Evolutionary conservation across 2,888 invertebrate genomes (phyloP), one percentile per base, ranked within the genome.

Genomic region (Acanthococcus lagerstroemiae): DNA sequence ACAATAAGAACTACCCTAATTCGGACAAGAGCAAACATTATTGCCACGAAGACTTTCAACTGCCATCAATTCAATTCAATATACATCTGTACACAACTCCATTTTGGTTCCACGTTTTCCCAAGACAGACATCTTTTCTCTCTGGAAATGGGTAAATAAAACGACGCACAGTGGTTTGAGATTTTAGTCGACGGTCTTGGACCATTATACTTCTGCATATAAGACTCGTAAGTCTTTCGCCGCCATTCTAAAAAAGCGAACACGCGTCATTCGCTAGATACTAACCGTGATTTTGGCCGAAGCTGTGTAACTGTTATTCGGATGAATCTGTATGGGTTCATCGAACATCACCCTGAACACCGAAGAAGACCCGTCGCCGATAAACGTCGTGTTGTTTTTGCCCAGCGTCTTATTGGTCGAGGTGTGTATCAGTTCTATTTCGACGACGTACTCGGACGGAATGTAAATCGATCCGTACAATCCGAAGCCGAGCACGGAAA

Each of bases 401-500:
- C 46, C 66, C 9, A 66, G 26, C 21, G 56, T 48, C 81, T 83
- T 89, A 83, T 67, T 81, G 79, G 61, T 78, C 25, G 79, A 79
- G 45, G 80, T 80, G 72, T 80, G 80, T 54, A 81, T 77, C 17
- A 82, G 76, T 77, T 81, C 80, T 71, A 90, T 83, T 72, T 83
- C 82, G 46, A 86, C 88, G 74, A 84, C 82, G 75, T 90, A 90
- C 74, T 89, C 88, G 6, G 85, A 83, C 1, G 84, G 82, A 24
- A 87, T 87, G 75, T 87, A 85, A 72, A 88, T 86, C 27, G 89
- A 88, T 27, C 90, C 90, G 75, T 89, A 90, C 69, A 91, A 77
- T 67, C 90, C 90, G 76, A 90, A 88, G 1, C 90, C 91, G 67
- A 89, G 86, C 21, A 91, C 83, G 76, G 86, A 90, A 71, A 91